Percentiles rank a stretch among this genome's conserved stretches.
phyloP scores from a whole-genome alignment of 2,797 vertebrate genomes.

The Iguana delicatissima region DNA sequence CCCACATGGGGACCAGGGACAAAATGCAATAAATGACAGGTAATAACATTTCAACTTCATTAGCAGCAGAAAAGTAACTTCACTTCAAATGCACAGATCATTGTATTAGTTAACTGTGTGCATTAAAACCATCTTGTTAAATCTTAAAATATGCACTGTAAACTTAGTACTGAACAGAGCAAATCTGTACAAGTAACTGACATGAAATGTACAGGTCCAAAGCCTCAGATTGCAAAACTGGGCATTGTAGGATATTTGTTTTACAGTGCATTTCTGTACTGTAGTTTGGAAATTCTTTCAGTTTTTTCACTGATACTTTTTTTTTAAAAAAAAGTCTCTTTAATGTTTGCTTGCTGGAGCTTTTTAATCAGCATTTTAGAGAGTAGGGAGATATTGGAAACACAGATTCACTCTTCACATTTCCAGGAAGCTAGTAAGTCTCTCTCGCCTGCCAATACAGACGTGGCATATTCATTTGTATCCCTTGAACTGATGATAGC shows the following conservation, averaged over 20 bases:
- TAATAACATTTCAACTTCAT: no score
- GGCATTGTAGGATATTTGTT: no score
- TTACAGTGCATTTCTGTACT: no score
- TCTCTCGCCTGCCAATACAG: background rate
- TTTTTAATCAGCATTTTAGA: background rate
- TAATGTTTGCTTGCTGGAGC: no score
- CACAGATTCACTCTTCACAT: background rate
- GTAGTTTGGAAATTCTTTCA: background rate
- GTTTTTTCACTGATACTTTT: background rate
- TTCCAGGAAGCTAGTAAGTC: background rate
- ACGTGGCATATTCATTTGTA: background rate
- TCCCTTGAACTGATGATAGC: background rate
- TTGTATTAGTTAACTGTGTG: no score
- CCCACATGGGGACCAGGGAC: no score
- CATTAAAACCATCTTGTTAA: no score
- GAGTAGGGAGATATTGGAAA: background rate
- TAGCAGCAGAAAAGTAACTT: no score
- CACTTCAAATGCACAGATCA: background rate
- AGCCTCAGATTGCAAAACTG: background rate
- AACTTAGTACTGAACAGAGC: background rate
- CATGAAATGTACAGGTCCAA: background rate
- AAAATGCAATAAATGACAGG: no score
- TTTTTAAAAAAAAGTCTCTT: background rate
- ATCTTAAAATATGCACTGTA: background rate
- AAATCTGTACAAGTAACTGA: background rate